Evolutionary conservation across 2,113 vertebrate genomes (phyloP).

Genomic region (Thalassoma bifasciatum): DNA sequence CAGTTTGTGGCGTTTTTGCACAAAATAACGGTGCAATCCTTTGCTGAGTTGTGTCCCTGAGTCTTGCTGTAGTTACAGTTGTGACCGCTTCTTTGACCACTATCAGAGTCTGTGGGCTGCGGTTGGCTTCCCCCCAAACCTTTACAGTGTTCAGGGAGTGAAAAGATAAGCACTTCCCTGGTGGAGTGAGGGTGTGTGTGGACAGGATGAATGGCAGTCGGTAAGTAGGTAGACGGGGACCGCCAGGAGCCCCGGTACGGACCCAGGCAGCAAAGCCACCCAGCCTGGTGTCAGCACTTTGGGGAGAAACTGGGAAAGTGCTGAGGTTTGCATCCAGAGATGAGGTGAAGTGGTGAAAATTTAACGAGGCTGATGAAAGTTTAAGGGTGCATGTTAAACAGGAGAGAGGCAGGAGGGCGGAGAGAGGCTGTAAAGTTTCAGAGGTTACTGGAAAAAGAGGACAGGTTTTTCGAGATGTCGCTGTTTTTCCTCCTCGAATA

Average conservation of each 20-base stretch:
- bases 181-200: not conserved
- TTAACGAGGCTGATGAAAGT: constrained; percentile 74
- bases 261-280: constrained; percentile 48
- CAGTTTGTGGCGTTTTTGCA: too few relatives aligned
- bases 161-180: constrained; percentile 6
- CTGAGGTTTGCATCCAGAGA: constrained; percentile 62
- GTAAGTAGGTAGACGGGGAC: constrained; percentile 57
- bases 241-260: constrained; percentile 31
- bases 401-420: constrained; percentile 6
- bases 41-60: not conserved
- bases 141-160: not conserved
- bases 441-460: constrained; percentile 14
- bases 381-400: constrained; percentile 75
- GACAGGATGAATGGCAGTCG: constrained; percentile 15
- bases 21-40: not conserved
- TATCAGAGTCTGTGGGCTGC: constrained; percentile 6
- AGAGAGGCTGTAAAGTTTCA: constrained; percentile 1
- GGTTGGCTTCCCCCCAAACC: constrained; percentile 23
- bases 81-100: constrained; percentile 12
- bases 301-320: constrained; percentile 60
- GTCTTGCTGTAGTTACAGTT: constrained; percentile 20
- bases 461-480: not conserved
- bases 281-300: constrained; percentile 59
- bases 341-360: constrained; percentile 73
- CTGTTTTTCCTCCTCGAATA: not conserved